phyloP scores from a whole-genome alignment of 2,797 vertebrate genomes.

The Myotis vivesi region DNA sequence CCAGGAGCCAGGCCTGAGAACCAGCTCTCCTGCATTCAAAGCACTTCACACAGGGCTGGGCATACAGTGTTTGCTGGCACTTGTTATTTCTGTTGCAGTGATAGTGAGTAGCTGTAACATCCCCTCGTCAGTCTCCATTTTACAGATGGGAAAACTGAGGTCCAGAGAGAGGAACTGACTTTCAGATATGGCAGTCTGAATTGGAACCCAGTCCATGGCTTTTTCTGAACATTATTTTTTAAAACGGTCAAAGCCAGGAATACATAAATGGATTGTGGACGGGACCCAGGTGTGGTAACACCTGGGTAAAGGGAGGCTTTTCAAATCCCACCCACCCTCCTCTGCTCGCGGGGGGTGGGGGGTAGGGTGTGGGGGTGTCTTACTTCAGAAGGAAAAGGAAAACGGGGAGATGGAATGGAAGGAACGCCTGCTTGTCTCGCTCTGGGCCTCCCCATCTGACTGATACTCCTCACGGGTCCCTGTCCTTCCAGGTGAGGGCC shows the following conservation, averaged over 20 bases:
- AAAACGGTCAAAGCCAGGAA: neutral
- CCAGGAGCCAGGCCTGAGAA: neutral
- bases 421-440: neutral
- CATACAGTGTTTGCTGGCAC: rapidly evolving
- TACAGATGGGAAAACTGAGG: neutral
- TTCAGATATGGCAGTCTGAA: neutral
- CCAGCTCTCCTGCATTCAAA: rapidly evolving
- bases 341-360: neutral
- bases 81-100: neutral
- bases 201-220: neutral
- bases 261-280: neutral
- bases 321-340: neutral
- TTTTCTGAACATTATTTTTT: neutral
- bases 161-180: neutral
- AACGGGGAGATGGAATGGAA: neutral
- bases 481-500: neutral
- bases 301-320: neutral
- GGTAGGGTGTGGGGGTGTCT: too few relatives aligned
- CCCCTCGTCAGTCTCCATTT: neutral
- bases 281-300: rapidly evolving
- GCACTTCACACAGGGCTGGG: rapidly evolving
- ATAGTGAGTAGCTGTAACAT: neutral
- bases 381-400: neutral
- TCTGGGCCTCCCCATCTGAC: neutral
- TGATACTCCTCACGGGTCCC: neutral